These are phyloP conservation scores for Pseudomugil gertrudae DNA, from an alignment of 2,797 vertebrate genomes.

Conservation along the genomic window DNA sequence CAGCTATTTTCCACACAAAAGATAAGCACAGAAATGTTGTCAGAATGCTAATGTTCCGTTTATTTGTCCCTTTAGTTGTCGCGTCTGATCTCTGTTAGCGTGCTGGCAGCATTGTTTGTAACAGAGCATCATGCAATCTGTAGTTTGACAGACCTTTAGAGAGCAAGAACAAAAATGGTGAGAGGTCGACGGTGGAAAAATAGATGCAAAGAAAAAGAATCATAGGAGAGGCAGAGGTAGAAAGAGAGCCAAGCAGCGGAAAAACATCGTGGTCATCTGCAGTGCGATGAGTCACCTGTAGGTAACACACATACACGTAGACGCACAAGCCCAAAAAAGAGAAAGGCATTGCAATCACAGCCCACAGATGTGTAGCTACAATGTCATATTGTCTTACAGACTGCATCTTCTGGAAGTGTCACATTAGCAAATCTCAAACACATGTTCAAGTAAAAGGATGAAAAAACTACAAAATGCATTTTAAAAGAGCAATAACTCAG, in stretches of 20 bases:
- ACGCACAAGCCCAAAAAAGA: slow-evolving; percentile 49
- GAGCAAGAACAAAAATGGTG: slow-evolving; percentile 39
- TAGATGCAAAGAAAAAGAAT: slow-evolving; percentile 31
- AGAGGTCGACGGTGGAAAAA: slow-evolving; percentile 22
- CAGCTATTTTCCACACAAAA: slow-evolving; percentile 23
- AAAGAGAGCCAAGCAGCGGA: slow-evolving; percentile 63
- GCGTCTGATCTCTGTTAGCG: slow-evolving; percentile 15
- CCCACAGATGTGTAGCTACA: slow-evolving; percentile 67
- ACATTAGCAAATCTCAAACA: slow-evolving; percentile 42
- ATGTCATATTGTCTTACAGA: slow-evolving; percentile 59
- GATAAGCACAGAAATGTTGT: slow-evolving; percentile 12
- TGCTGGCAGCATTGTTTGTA: slow-evolving; percentile 15
- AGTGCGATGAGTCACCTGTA: slow-evolving; percentile 82
- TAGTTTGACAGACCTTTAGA: slow-evolving; percentile 38
- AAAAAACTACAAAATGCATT: slow-evolving; percentile 38
- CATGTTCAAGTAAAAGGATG: slow-evolving; percentile 34
- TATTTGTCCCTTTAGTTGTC: slow-evolving; percentile 36
- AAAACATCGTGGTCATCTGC: slow-evolving; percentile 81
- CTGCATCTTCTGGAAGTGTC: slow-evolving; percentile 37
- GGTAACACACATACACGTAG: slow-evolving; percentile 45
- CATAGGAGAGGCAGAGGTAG: slow-evolving; percentile 49
- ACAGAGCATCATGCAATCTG: slow-evolving; percentile 40
- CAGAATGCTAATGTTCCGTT: slow-evolving; percentile 34
- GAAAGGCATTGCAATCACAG: slow-evolving; percentile 64
- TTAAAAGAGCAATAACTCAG: not conserved